These are phyloP conservation scores for Bolinopsis microptera DNA, from an alignment of 37 sponge, comb jelly and placozoan genomes.

Conservation along the genomic window DNA sequence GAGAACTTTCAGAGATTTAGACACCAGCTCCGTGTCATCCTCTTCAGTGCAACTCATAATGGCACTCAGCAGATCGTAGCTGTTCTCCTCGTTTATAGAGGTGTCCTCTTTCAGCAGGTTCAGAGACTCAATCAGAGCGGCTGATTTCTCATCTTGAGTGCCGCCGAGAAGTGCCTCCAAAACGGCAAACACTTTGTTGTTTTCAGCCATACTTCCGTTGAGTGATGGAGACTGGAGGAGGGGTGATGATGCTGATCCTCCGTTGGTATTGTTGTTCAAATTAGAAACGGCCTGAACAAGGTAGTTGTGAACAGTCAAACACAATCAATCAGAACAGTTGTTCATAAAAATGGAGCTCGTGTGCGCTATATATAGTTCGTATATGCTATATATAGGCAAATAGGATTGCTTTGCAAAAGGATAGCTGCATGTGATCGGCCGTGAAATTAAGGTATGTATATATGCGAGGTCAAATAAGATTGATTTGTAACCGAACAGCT, in stretches of 20 bases:
- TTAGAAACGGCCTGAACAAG: not conserved
- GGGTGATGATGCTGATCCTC: not conserved
- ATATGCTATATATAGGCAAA: not conserved
- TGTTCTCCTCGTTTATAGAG: conserved; percentile 49
- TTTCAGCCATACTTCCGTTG: conserved; percentile 3
- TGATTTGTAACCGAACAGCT: not conserved
- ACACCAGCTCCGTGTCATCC: conserved; percentile 35
- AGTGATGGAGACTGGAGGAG: not conserved
- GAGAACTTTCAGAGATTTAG: conserved; percentile 39
- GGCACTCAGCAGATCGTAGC: conserved; percentile 61
- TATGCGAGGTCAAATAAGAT: not conserved
- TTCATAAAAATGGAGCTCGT: no score
- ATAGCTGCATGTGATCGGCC: not conserved
- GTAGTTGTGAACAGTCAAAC: no score
- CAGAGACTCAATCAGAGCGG: conserved; percentile 39
- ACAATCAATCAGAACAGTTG: no score
- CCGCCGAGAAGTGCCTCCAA: conserved; percentile 49
- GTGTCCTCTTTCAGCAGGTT: conserved; percentile 43
- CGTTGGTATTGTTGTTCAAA: not conserved
- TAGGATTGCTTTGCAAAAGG: not conserved
- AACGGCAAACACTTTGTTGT: conserved; percentile 1
- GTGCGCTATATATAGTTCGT: no score
- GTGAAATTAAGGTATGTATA: not conserved
- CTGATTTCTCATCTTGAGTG: conserved; percentile 1
- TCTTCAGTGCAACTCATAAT: conserved; percentile 45